Evolutionary conservation across 2,888 invertebrate species (phyloP), one percentile per base, ranked within the genome.

Genomic region (Bellardia bayeri): DNA sequence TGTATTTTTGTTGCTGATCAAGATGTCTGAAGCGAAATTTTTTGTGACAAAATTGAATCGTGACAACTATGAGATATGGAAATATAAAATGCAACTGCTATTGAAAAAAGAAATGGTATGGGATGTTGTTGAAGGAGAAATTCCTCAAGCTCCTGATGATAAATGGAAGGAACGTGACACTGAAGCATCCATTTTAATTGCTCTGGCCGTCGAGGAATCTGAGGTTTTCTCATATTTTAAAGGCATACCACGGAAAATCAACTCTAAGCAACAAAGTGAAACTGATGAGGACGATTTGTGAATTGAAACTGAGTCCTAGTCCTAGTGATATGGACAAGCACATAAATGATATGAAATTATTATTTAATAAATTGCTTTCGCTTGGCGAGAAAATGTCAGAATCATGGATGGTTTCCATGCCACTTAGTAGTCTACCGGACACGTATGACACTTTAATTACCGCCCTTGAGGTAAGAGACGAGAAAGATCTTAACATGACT

Each of bases 381-480:
- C 42, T 64, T 51, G 58, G 69, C 6, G 69, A 80, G 69, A 58
- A 61, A 37, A 6, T 80, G 54, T 63, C 71, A 14, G 78, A 56
- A 45, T 51, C 56, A 56, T 79, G 71, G 56, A 54, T 79, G 30
- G 64, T 80, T 30, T 81, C 75, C 61, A 75, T 80, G 80, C 49
- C 80, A 14, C 49, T 85, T 42, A 80, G 85, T 30, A 85, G 85
- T 72, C 40, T 79, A 49, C 84, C 79, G 16, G 45, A 51, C 9
- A 66, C 68, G 56, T 71, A 69, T 11, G 75, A 80, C 33, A 75
- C 68, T n/a, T 74, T 86, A 40, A 76, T 86, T 11, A 82, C 80
- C 3, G 86, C 84, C 30, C 78, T 86, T 1, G 86, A 78, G 83
- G 88, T 82, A 51, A 64, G 71, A 14, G 72, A 86, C 23, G 76